phyloP scores from a whole-genome alignment of 2,797 vertebrate genomes.

The Myripristis jacobus region DNA sequence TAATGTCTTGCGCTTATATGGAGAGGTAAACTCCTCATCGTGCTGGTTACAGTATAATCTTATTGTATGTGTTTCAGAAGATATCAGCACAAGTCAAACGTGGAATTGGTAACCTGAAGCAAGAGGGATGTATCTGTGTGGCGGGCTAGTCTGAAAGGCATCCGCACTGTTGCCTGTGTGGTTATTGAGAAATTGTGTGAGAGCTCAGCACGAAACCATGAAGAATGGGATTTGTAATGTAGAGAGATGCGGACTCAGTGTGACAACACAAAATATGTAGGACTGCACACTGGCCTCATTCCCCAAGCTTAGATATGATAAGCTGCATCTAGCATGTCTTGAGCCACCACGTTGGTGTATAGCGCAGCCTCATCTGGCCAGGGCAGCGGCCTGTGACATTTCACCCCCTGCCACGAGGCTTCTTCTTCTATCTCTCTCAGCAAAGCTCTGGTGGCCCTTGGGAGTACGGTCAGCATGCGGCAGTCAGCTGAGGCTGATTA shows the following conservation, averaged over 20 bases:
- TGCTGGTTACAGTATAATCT: slow-evolving; percentile 38
- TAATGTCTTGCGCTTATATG: neutral
- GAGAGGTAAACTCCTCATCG: slow-evolving; percentile 5
- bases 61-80: slow-evolving; percentile 47
- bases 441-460: slow-evolving; percentile 52
- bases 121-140: slow-evolving; percentile 70
- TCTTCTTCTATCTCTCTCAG: slow-evolving; percentile 59
- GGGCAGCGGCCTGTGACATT: slow-evolving; percentile 65
- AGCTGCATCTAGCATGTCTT: slow-evolving; percentile 67
- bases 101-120: slow-evolving; percentile 64
- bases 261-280: slow-evolving; percentile 47
- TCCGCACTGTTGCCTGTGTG: slow-evolving; percentile 13
- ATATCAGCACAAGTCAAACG: slow-evolving; percentile 44
- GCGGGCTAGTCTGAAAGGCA: slow-evolving; percentile 40
- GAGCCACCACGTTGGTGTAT: slow-evolving; percentile 61
- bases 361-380: slow-evolving; percentile 65
- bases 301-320: slow-evolving; percentile 68
- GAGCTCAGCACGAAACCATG: slow-evolving; percentile 66
- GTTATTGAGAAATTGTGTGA: slow-evolving; percentile 71
- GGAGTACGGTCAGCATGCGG: slow-evolving; percentile 58
- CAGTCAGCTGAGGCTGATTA: slow-evolving; percentile 69
- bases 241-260: slow-evolving; percentile 52
- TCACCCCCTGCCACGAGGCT: slow-evolving; percentile 58
- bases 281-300: slow-evolving; percentile 59
- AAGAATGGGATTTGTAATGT: slow-evolving; percentile 76